These are phyloP conservation scores for Pachyrhynchus sulphureomaculatus DNA, from an alignment of 1,140 invertebrate genomes.

Conservation along the genomic window DNA sequence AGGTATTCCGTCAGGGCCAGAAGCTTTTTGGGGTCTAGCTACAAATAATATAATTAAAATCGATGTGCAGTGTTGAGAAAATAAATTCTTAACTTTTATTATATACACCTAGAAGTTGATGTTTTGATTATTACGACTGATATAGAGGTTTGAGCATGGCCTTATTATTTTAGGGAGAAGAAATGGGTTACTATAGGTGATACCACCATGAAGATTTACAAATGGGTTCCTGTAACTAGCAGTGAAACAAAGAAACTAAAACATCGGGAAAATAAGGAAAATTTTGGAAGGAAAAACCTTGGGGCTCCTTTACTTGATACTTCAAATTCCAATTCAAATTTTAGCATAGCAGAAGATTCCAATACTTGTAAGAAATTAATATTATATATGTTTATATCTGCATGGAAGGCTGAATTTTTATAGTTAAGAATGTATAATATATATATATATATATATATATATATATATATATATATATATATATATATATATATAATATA, in stretches of 20 bases:
- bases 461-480: too few species aligned
- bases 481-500: too few species aligned
- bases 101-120: neutral
- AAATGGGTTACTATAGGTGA: constrained; percentile 98
- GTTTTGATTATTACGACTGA: neutral
- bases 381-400: constrained; percentile 11
- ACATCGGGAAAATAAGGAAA: constrained; percentile 76
- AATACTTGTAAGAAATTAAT: constrained; percentile 74
- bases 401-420: too few species aligned
- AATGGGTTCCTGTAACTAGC: constrained; percentile 92
- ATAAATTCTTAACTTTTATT: too few species aligned
- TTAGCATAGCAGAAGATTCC: constrained; percentile 82
- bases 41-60: too few species aligned
- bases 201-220: constrained; percentile 97
- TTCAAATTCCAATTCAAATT: constrained; percentile 79
- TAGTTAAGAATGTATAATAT: too few species aligned
- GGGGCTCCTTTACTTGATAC: constrained; percentile 62
- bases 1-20: too few species aligned
- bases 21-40: too few species aligned
- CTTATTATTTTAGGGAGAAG: constrained; percentile 75
- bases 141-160: neutral
- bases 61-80: too few species aligned
- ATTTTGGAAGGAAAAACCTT: constrained; percentile 65
- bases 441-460: too few species aligned
- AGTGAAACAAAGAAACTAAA: constrained; percentile 64